Base-by-base conservation (phyloP, 2,797 vertebrate species). In the Fringilla coelebs region DNA sequence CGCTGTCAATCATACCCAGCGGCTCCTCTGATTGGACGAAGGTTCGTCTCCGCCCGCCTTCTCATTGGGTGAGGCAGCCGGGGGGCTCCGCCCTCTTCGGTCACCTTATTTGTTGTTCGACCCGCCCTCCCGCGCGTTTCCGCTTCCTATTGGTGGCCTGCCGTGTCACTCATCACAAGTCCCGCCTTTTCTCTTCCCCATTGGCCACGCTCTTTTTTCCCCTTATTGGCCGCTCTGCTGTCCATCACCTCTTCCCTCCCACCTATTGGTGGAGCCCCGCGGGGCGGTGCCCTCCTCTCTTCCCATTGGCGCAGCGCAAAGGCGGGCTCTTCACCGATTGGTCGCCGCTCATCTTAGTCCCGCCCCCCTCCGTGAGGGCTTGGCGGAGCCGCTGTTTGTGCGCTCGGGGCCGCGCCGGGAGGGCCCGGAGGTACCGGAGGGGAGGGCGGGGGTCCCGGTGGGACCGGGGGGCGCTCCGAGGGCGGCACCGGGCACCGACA, bases 101-200 rank as follows among this genome's bases (percentile, higher is more conserved):
- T 74, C 72, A 60, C 72, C 72, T 74, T 74, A 73, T 60, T 48
- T 74, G 55, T 48, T 60, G 43, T 11, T 6, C 1, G 28, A 9
- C 28, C 43, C 72, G 55, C 72, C 72, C 28, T 9, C 26, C 21
- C 6, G 3, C 34, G 9, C 4, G 3, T 11, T 2, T 31, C 16
- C 5, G 3, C 7, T 45, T 6, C 0, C 6, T 1, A 60, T 60
- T 60, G 26, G 54, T 0, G 0, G 1, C 1, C 0, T 1, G 1
- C 4, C 2, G 1, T 10, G 7, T 48, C 55, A 25, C 2, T 48
- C 34, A 12, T 0, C 0, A 0, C 6, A 20, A 60, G 1, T 16
- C 13, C 20, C 21, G 10, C 45, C 5, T 32, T 26, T 4, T 25
- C 8, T 4, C 18, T 18, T 22, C 4, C 13, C 5, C 6, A 49